These are phyloP conservation scores for Stigmatopora argus DNA, from an alignment of 2,113 vertebrate genomes.

Conservation along the genomic window DNA sequence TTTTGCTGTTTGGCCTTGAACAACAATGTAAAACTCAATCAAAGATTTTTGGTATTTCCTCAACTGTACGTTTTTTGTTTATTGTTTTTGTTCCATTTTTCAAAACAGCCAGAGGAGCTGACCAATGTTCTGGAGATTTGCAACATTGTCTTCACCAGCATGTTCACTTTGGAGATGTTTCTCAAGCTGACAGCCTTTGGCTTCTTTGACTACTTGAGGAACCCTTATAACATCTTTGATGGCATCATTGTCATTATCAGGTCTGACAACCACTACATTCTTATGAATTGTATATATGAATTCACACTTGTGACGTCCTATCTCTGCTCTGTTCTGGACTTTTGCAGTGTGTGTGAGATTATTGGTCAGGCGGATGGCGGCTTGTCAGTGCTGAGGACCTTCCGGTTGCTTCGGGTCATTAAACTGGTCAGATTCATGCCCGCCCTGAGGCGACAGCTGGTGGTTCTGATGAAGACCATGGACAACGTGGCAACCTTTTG, in stretches of 20 bases:
- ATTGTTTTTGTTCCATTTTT: neutral
- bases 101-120: conserved; percentile 84
- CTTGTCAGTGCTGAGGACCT: conserved; percentile 91
- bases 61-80: neutral
- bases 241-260: conserved; percentile 99
- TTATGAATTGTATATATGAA: neutral
- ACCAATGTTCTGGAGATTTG: conserved; percentile 97
- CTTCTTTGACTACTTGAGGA: conserved; percentile 90
- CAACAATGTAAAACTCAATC: too few species aligned
- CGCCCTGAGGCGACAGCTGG: conserved; percentile 87
- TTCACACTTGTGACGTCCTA: neutral
- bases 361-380: conserved; percentile 92
- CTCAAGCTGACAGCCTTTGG: conserved; percentile 93
- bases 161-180: conserved; percentile 98
- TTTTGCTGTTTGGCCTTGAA: too few species aligned
- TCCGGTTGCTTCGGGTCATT: conserved; percentile 89
- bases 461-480: conserved; percentile 99
- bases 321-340: conserved; percentile 9
- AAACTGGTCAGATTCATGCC: conserved; percentile 99
- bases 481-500: conserved; percentile 99
- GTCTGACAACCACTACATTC: conserved; percentile 54
- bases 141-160: conserved; percentile 98
- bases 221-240: conserved; percentile 97
- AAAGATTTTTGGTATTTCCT: neutral
- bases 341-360: conserved; percentile 92